phyloP scores from a whole-genome alignment of 2,797 vertebrate genomes.

The Jordanella pulchra region DNA sequence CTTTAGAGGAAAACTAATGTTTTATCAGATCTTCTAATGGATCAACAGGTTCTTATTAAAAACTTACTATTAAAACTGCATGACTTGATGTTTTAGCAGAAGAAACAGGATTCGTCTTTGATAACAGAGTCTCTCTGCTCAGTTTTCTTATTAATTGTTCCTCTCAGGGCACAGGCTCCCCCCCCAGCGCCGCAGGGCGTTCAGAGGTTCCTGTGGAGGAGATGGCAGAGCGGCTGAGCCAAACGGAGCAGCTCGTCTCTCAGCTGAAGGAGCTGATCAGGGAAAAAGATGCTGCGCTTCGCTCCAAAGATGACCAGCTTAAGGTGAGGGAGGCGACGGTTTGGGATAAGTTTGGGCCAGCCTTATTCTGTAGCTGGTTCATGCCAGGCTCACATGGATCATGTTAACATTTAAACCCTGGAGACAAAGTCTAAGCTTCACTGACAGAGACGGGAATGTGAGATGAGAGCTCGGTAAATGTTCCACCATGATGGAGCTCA shows the following conservation, averaged over 20 bases:
- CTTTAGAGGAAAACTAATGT: no score
- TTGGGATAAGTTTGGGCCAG: neutral
- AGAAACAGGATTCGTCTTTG: neutral
- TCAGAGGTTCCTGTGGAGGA: conserved; percentile 70
- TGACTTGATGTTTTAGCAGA: no score
- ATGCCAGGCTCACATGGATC: neutral
- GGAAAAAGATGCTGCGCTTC: conserved; percentile 85
- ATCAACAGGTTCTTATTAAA: neutral
- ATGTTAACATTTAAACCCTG: conserved; percentile 44
- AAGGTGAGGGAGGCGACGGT: conserved; percentile 75
- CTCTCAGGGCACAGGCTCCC: conserved; percentile 70
- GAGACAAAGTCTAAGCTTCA: conserved; percentile 19
- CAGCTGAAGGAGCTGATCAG: conserved; percentile 90
- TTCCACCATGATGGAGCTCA: neutral
- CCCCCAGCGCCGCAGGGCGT: conserved; percentile 22
- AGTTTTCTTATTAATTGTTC: neutral
- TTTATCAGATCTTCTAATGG: neutral
- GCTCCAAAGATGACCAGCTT: conserved; percentile 83
- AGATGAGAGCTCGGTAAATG: conserved; percentile 8
- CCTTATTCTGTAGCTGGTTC: conserved; percentile 6
- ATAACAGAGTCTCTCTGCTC: neutral
- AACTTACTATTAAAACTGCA: no score
- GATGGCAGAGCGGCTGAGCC: conserved; percentile 81
- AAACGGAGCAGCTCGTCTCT: conserved; percentile 84
- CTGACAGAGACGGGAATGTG: conserved; percentile 36